A percentile compares a stretch with the other conserved stretches of the same genome.
These are phyloP conservation scores for Julus scandinavius DNA, from an alignment of 2,888 invertebrate species.

Conservation along the genomic window DNA sequence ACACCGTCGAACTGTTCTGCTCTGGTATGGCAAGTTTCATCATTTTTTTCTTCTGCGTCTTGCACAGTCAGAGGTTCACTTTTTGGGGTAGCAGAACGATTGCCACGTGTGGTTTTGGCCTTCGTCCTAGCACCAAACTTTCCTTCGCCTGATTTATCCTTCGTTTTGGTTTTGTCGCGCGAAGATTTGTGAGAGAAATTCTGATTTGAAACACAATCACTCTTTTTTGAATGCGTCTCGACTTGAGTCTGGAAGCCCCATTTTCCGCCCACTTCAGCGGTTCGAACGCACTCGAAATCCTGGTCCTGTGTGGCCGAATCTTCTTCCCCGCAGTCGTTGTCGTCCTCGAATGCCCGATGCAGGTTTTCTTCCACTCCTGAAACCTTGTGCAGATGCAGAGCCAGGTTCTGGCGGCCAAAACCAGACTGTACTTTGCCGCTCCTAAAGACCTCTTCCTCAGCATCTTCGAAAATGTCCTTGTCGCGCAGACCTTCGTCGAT, in stretches of 20 bases:
- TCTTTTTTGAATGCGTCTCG: background rate
- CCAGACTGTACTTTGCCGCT: background rate
- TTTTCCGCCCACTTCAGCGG: background rate
- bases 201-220: background rate
- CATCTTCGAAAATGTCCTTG: slow-evolving; percentile 1
- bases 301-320: background rate
- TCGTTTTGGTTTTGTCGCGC: background rate
- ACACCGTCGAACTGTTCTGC: too few species aligned
- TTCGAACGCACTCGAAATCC: slow-evolving; percentile 36
- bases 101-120: background rate
- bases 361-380: slow-evolving; percentile 50
- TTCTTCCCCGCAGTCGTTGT: background rate
- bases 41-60: too few species aligned
- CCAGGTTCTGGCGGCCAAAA: slow-evolving; percentile 17
- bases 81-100: too few species aligned
- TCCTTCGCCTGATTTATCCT: background rate
- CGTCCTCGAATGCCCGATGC: slow-evolving; percentile 9
- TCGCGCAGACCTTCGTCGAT: background rate
- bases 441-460: background rate
- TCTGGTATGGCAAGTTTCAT: too few species aligned
- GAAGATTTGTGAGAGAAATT: background rate
- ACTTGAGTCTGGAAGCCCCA: background rate
- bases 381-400: slow-evolving; percentile 49
- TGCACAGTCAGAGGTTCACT: too few species aligned
- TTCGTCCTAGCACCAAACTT: background rate